Percentiles rank a stretch among this genome's conserved stretches.
Conservation (phyloP, 2,113 vertebrate species). For the Forbesichthys agassizii region DNA sequence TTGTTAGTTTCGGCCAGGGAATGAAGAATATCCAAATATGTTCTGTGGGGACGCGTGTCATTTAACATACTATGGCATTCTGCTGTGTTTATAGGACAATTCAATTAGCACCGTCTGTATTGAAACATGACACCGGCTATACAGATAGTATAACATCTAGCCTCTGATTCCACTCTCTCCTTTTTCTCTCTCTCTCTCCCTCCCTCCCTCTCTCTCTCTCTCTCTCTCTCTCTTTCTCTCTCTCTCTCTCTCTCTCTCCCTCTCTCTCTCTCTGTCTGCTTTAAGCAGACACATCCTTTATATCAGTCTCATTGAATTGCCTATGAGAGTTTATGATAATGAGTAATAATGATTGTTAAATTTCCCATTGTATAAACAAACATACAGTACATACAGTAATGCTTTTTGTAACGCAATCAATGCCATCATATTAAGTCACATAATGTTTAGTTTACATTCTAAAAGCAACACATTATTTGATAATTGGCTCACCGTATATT, state of each 20-base stretch:
- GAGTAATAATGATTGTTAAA: background rate
- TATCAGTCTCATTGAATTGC: constrained; percentile 18
- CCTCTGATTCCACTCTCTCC: constrained; percentile 38
- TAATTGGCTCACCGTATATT: too few relatives aligned
- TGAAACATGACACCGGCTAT: constrained; percentile 41
- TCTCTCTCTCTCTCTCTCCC: background rate
- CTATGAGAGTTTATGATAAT: constrained; percentile 7
- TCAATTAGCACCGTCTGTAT: constrained; percentile 12
- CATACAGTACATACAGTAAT: background rate
- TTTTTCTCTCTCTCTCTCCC: background rate
- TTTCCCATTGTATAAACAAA: background rate
- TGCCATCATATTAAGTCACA: too few relatives aligned
- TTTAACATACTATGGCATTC: background rate
- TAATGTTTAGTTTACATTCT: too few relatives aligned
- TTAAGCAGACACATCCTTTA: constrained; percentile 31
- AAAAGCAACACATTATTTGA: too few relatives aligned
- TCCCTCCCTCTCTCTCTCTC: background rate
- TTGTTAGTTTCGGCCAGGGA: too few relatives aligned
- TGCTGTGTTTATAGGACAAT: background rate
- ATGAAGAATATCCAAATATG: background rate
- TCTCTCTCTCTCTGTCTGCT: background rate
- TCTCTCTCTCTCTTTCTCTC: background rate
- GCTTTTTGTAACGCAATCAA: background rate
- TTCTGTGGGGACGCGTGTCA: background rate
- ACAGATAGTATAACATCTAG: constrained; percentile 35